Evolutionary conservation across 2,113 vertebrate species (phyloP), one percentile per base, ranked within the genome.

Genomic region (Eupsittula cactorum): DNA sequence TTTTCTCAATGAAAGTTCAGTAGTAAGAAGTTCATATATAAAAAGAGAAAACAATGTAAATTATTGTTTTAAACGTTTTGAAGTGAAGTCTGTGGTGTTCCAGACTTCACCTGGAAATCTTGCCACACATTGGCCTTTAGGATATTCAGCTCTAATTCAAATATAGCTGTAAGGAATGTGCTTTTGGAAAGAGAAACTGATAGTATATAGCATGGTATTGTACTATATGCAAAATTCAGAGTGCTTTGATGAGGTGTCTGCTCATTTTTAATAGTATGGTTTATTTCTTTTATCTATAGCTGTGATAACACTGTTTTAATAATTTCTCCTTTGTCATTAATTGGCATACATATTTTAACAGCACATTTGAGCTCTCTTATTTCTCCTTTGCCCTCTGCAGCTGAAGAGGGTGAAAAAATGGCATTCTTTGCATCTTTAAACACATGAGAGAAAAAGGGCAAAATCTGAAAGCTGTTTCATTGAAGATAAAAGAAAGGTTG

Each of bases 71-170:
- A 42, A 57, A 24, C 16, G 2, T 62, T 69, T 85, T 57, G 25
- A 52, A 42, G 8, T 46, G 10, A 75, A 39, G 13, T 42, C 49
- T 74, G 7, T 83, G 53, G 7, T 87, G 23, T 52, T 77, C 29
- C 31, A 67, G 16, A 8, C 24, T 64, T 88, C 17, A 20, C 11
- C 11, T 76, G 57, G 47, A 73, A 86, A 69, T 39, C 35, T 67
- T 81, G n/a, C 8, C 0, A 1, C 39, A 3, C 3, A 2, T 44
- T 31, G 46, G 6, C 29, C 4, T 46, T 53, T 46, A 42, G 16
- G 13, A 19, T 20, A 19, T 46, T 88, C n/a, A 67, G 2, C 7
- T 79, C 13, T 31, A 37, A 33, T 64, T 50, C 5, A 52, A 20
- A 83, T 50, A 27, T 1, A 63, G 9, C 25, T 13, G 1, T 33